Evolutionary conservation across 2,888 invertebrate genomes (phyloP).

Genomic region (Xestia xanthographa): DNA sequence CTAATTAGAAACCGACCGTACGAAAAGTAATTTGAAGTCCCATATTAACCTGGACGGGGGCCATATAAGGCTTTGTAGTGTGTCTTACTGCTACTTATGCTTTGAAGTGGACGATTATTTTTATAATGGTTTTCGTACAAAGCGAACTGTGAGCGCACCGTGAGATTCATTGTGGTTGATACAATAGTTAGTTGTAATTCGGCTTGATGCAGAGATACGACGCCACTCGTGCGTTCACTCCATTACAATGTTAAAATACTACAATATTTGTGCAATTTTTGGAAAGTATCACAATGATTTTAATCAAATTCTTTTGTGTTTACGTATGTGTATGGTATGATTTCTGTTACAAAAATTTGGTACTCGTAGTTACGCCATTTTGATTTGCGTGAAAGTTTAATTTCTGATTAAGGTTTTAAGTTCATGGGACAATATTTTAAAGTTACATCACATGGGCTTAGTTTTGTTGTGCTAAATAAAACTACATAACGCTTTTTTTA

Average conservation of each 20-base stretch:
- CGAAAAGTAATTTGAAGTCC: neutral
- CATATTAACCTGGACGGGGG: neutral
- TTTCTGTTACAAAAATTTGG: constrained; percentile 7
- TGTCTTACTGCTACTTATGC: neutral
- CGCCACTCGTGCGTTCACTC: constrained; percentile 58
- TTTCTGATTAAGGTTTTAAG: constrained; percentile 2
- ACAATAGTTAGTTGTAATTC: constrained; percentile 64
- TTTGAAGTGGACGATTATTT: constrained; percentile 35
- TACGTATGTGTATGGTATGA: neutral
- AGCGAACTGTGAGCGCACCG: constrained; percentile 35
- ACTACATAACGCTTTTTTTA: constrained; percentile 7
- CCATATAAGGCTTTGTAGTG: neutral
- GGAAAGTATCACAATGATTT: constrained; percentile 58
- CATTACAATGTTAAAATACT: constrained; percentile 53
- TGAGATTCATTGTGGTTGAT: constrained; percentile 60
- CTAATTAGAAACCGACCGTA: neutral
- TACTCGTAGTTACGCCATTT: constrained; percentile 18
- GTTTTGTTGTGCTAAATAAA: constrained; percentile 11
- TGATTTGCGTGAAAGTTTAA: constrained; percentile 27
- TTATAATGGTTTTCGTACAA: constrained; percentile 50
- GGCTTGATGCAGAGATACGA: constrained; percentile 64
- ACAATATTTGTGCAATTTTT: constrained; percentile 56
- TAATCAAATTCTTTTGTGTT: constrained; percentile 56
- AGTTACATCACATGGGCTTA: constrained; percentile 15
- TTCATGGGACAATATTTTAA: neutral